A percentile compares a stretch with the other conserved stretches of the same genome.
Conservation (phyloP, 2,113 vertebrate species). For the Psilopogon haemacephalus region DNA sequence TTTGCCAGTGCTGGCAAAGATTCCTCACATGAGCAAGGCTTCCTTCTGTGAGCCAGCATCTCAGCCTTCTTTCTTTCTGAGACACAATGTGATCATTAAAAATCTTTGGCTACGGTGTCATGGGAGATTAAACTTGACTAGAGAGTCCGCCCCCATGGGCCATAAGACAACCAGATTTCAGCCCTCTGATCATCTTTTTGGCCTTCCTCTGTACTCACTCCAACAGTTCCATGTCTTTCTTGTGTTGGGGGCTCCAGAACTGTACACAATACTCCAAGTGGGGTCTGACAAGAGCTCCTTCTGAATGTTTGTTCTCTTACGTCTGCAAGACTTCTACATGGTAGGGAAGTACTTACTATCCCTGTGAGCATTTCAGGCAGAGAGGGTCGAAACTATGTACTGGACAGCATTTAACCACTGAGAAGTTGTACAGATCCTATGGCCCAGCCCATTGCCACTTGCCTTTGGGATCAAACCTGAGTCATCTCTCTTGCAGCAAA, state of each 20-base stretch:
- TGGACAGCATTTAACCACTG: accelerated
- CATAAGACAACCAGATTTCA: not conserved
- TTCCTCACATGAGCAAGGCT: not conserved
- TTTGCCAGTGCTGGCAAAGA: not conserved
- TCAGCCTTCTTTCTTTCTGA: not conserved
- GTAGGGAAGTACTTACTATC: not conserved
- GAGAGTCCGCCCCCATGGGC: too few species aligned
- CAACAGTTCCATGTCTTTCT: too few species aligned
- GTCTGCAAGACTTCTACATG: accelerated
- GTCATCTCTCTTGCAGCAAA: accelerated
- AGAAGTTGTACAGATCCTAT: too few species aligned
- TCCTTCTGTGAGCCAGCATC: not conserved
- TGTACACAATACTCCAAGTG: too few species aligned
- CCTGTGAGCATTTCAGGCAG: not conserved
- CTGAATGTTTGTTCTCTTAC: not conserved
- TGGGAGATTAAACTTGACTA: not conserved
- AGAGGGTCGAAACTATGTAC: not conserved
- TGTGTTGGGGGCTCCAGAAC: too few species aligned
- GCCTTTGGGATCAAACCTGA: not conserved
- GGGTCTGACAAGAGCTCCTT: too few species aligned
- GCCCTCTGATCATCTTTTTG: too few species aligned
- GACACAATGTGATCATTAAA: not conserved
- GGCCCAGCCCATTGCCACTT: not conserved
- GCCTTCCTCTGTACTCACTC: too few species aligned
- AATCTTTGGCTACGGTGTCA: not conserved